Base-by-base conservation (phyloP, 2,888 invertebrate genomes). In the Cheilosia vernalis region DNA sequence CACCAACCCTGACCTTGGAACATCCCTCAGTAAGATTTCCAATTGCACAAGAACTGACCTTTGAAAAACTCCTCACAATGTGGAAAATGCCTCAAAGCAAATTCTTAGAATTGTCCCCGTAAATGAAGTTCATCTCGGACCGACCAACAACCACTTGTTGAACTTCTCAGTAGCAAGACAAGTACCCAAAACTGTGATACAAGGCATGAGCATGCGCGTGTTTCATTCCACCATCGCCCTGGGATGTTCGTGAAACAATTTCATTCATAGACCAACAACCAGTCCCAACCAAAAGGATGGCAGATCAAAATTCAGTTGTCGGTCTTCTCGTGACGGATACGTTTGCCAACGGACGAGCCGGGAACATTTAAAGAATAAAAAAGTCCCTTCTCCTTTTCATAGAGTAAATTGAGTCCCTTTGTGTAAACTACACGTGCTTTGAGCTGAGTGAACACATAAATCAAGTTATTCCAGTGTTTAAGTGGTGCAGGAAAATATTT, bases 131-230 rank as follows among this genome's bases (percentile, higher is more conserved):
- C n/a, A 2, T 17, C n/a, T 19, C 19, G 5, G 15, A 21, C 44
- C 44, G 21, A 21, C 21, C 21, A 47, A 15, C 30, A 44, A 51
- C 67, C 67, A 83, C 83, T 30, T 83, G 83, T 83, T 83, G 78
- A 53, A 51, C 69, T 13, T 7, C 7, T 4, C 1, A 17, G 37
- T 7, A 13, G 15, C 30, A 51, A 6, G 7, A 40, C 2, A 15
- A n/a, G 2, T 19, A 53, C 1, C 24, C 17, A 3, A 51, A 82
- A 82, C 77, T 82, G 82, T 82, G 67, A 83, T 83, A 78, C 72
- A 13, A 5, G 30, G 24, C 9, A 30, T 37, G 72, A 37, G 78
- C 73, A 83, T 83, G 83, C 83, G 61, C 72, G 33, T 55, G 33
- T 63, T 83, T 27, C 72, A 44, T 66, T 70, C 51, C 69, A 37